phyloP scores from a whole-genome alignment of 1,140 invertebrate species.

The Caenorhabditis remanei region DNA sequence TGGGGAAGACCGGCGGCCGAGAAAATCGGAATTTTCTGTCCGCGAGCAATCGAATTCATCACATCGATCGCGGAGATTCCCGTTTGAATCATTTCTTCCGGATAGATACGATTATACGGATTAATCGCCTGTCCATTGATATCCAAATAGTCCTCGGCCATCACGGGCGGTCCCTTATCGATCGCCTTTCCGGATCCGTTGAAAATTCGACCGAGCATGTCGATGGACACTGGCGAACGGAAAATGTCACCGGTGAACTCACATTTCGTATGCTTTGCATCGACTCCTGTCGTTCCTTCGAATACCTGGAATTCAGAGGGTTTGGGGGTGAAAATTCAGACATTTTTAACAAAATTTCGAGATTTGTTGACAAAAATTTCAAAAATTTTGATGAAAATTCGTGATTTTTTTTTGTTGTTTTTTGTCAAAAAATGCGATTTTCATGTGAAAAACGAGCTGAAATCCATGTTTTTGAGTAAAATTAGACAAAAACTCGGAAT shows the following conservation, averaged over 20 bases:
- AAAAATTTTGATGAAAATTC: no score
- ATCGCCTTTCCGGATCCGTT: conserved; percentile 98
- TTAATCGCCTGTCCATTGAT: conserved; percentile 98
- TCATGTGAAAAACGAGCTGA: no score
- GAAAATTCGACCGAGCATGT: conserved; percentile 97
- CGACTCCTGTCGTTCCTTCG: conserved; percentile 96
- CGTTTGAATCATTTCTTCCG: conserved; percentile 99
- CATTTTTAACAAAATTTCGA: no score
- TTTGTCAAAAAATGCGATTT: no score
- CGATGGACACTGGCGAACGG: conserved; percentile 93
- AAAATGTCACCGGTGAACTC: conserved; percentile 98
- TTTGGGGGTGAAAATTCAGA: no score
- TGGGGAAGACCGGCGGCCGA: conserved; percentile 97
- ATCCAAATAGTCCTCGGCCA: conserved; percentile 95
- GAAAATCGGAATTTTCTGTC: conserved; percentile 99
- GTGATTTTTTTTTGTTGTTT: no score
- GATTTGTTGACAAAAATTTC: no score
- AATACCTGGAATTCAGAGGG: conserved; percentile 81
- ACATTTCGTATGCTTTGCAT: conserved; percentile 95
- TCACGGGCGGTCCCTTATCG: conserved; percentile 93
- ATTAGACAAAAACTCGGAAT: no score
- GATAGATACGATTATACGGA: conserved; percentile 97
- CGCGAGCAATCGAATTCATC: conserved; percentile 98
- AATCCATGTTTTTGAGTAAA: no score
- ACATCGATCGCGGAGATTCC: conserved; percentile 98